A percentile compares a stretch with the other conserved stretches of the same genome.
phyloP scores from a whole-genome alignment of 2,113 vertebrate genomes.

The Shinisaurus crocodilurus region DNA sequence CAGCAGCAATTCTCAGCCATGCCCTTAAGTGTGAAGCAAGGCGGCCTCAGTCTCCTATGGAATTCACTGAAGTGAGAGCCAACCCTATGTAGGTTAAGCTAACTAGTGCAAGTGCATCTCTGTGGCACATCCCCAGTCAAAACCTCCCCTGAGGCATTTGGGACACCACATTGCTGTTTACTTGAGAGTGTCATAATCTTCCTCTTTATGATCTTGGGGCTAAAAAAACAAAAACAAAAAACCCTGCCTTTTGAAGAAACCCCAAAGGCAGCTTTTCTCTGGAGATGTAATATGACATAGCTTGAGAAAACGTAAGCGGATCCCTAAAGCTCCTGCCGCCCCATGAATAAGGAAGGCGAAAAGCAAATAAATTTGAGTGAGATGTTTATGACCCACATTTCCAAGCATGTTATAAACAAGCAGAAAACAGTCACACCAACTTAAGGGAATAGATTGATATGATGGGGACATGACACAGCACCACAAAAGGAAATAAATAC shows the following conservation, averaged over 20 bases:
- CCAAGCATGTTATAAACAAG: not conserved
- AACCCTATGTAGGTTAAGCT: not conserved
- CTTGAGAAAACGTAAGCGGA: not conserved
- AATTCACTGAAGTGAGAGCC: not conserved
- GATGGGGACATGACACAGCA: not conserved
- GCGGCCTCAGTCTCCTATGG: not conserved
- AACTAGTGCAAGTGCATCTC: not conserved
- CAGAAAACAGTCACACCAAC: constrained; percentile 2
- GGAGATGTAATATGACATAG: not conserved
- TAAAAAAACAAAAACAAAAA: not conserved
- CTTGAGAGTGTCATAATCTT: not conserved
- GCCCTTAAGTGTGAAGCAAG: not conserved
- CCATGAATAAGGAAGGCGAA: not conserved
- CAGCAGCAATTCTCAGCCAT: not conserved
- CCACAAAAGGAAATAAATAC: not conserved
- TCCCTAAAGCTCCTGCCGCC: not conserved
- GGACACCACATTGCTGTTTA: not conserved
- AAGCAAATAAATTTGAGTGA: not conserved
- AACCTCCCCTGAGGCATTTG: not conserved
- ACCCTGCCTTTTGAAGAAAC: not conserved
- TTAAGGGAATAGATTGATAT: not conserved
- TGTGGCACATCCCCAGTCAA: not conserved
- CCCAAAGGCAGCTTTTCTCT: not conserved
- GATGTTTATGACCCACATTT: constrained; percentile 13
- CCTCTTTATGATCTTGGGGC: not conserved